Percentiles rank a stretch among this genome's conserved stretches.
These are phyloP conservation scores for Lepidochrysops patricia DNA, from an alignment of 2,888 invertebrate genomes.

Conservation along the genomic window DNA sequence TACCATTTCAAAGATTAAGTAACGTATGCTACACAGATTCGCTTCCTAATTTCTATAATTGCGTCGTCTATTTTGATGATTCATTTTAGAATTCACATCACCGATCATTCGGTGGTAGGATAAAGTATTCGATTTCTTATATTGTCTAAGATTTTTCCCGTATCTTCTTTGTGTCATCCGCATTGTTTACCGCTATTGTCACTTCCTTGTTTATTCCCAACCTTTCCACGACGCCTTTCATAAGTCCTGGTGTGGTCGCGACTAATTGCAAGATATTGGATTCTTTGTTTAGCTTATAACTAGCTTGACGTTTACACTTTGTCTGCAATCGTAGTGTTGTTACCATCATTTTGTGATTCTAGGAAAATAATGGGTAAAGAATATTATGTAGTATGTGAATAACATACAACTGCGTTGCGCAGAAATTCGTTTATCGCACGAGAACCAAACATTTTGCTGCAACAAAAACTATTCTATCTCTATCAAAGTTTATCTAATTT, in stretches of 20 bases:
- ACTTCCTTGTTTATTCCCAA: constrained; percentile 36
- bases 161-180: constrained; percentile 32
- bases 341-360: not conserved
- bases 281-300: constrained; percentile 18
- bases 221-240: constrained; percentile 31
- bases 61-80: no score
- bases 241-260: constrained; percentile 26
- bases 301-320: not conserved
- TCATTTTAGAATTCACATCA: not conserved
- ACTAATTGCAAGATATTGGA: constrained; percentile 8
- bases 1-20: not conserved
- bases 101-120: not conserved
- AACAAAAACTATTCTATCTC: no score
- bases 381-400: no score
- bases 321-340: not conserved
- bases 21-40: no score
- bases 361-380: not conserved
- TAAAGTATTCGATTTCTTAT: constrained; percentile 18
- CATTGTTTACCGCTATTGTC: constrained; percentile 38
- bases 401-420: no score
- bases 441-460: no score
- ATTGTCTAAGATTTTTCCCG: constrained; percentile 28
- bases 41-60: no score
- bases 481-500: no score
- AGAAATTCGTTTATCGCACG: no score